Evolutionary conservation across 1,140 invertebrate genomes (phyloP).

Genomic region (Papilio glaucus): DNA sequence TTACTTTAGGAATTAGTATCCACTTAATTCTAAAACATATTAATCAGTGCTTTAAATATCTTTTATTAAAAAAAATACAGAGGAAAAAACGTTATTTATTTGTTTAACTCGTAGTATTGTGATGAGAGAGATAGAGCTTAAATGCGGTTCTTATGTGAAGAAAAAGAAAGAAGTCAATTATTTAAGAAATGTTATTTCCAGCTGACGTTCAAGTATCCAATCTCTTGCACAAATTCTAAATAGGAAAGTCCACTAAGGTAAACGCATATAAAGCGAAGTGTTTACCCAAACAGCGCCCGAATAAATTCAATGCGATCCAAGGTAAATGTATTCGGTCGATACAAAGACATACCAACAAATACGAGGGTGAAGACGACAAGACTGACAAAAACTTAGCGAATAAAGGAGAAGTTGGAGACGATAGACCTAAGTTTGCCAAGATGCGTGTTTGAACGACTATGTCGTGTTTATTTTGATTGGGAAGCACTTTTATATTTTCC

Average conservation of each 20-base stretch:
- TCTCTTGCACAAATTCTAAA: constrained; percentile 17
- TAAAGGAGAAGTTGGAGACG: constrained; percentile 67
- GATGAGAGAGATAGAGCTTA: no score
- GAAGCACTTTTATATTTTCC: neutral
- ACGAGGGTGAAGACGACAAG: constrained; percentile 59
- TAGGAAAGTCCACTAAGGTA: constrained; percentile 34
- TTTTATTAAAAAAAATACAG: no score
- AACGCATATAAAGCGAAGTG: constrained; percentile 43
- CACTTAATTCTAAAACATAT: no score
- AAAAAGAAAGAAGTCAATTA: neutral
- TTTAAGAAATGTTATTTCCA: constrained; percentile 5
- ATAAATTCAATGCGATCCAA: constrained; percentile 59
- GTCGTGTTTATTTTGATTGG: constrained; percentile 76
- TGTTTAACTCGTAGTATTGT: no score
- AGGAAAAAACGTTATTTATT: no score
- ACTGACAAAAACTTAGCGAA: constrained; percentile 70
- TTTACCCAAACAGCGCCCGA: constrained; percentile 55
- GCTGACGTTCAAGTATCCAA: constrained; percentile 7
- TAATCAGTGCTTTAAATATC: no score
- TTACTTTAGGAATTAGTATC: no score
- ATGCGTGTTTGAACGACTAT: constrained; percentile 69
- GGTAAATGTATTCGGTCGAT: constrained; percentile 60
- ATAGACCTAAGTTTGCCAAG: constrained; percentile 59
- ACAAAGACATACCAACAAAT: constrained; percentile 61
- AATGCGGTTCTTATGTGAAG: neutral